Evolutionary conservation across 1,140 invertebrate genomes (phyloP).

Genomic region (Drosophila cardini): DNA sequence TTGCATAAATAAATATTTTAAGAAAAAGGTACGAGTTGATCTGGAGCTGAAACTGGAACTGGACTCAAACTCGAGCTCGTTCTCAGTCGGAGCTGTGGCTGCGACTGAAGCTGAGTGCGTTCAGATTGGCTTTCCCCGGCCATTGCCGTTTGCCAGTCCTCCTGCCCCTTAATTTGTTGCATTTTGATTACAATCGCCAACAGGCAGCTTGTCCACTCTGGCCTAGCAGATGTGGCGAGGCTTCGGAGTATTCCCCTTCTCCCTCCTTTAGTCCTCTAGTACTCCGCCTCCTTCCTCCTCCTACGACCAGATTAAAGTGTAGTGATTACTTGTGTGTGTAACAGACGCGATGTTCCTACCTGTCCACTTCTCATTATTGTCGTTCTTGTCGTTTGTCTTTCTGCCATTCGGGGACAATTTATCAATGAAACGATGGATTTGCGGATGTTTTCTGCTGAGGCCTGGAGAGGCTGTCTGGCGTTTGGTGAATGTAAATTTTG

Average conservation of each 20-base stretch:
- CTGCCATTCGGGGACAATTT: slow-evolving; percentile 59
- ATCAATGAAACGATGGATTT: slow-evolving; percentile 78
- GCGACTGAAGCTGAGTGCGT: neutral
- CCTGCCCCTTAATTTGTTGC: slow-evolving; percentile 77
- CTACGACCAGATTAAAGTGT: slow-evolving; percentile 63
- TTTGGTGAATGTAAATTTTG: slow-evolving; percentile 61
- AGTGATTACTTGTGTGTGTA: slow-evolving; percentile 59
- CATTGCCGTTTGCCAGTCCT: slow-evolving; percentile 40
- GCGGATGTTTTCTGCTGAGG: slow-evolving; percentile 27
- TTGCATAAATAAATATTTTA: slow-evolving; percentile 85
- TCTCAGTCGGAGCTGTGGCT: neutral
- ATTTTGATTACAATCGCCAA: slow-evolving; percentile 80
- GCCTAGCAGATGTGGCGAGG: slow-evolving; percentile 59
- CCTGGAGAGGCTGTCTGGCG: slow-evolving; percentile 21
- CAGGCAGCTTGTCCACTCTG: slow-evolving; percentile 51
- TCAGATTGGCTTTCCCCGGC: slow-evolving; percentile 19
- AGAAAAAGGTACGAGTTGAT: slow-evolving; percentile 66
- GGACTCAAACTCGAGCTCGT: too few species aligned
- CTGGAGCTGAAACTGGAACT: neutral
- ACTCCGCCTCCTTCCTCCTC: neutral
- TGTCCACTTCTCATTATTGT: slow-evolving; percentile 39
- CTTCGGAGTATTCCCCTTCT: neutral
- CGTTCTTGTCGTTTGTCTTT: slow-evolving; percentile 20
- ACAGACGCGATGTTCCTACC: slow-evolving; percentile 33
- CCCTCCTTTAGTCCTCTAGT: neutral